phyloP scores from a whole-genome alignment of 2,888 invertebrate species.

The Aspidiotus rigidus region DNA sequence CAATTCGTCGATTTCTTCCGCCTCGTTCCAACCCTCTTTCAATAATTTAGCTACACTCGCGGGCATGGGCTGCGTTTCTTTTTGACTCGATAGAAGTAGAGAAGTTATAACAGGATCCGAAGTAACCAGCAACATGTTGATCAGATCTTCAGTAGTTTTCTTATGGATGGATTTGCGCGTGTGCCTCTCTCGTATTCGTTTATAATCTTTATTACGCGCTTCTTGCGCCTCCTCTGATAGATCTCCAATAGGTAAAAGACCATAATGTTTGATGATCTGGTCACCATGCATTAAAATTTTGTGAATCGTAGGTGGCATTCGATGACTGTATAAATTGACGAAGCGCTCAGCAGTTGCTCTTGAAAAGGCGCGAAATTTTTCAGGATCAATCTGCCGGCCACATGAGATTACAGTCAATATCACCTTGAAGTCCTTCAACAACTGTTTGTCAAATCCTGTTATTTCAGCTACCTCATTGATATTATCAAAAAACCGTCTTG shows the following conservation, averaged over 20 bases:
- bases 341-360: neutral
- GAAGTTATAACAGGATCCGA: no score
- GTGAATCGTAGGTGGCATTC: neutral
- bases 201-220: slow-evolving; percentile 9
- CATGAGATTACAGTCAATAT: neutral
- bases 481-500: neutral
- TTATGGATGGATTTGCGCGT: neutral
- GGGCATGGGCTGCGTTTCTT: no score
- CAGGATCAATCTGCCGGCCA: neutral
- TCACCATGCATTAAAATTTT: slow-evolving; percentile 1
- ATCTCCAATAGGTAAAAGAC: neutral
- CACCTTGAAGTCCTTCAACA: neutral
- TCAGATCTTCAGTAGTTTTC: neutral
- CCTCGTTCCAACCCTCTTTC: no score
- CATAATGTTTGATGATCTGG: no score
- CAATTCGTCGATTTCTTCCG: no score
- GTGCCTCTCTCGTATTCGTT: neutral
- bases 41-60: no score
- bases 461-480: neutral
- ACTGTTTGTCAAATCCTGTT: neutral
- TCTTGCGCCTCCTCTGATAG: slow-evolving; percentile 17
- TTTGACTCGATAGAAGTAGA: no score
- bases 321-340: neutral
- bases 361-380: neutral
- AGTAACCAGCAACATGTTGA: neutral